Conservation (phyloP, 2,888 invertebrate genomes). For the Drosophila anomalata region DNA sequence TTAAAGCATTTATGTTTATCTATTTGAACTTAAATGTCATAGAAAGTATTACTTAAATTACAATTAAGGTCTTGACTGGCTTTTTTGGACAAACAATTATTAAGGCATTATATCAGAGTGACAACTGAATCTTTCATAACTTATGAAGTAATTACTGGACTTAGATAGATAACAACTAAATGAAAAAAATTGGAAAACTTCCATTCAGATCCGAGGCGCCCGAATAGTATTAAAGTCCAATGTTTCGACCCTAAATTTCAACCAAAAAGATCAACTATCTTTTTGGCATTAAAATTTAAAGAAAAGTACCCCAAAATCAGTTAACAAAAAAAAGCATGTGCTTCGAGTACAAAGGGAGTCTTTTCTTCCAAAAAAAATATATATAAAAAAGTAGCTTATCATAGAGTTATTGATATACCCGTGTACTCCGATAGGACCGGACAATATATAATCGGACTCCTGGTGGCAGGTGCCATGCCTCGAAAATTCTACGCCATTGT, state of each 20-base stretch:
- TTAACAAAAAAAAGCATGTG: neutral
- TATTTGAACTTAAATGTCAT: neutral
- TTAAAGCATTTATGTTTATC: neutral
- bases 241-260: constrained; percentile 1
- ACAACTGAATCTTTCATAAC: neutral
- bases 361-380: neutral
- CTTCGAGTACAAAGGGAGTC: neutral
- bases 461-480: constrained; percentile 3
- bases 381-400: constrained; percentile 20
- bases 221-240: neutral
- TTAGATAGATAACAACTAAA: neutral
- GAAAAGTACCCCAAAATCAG: neutral
- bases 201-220: neutral
- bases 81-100: neutral
- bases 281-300: constrained; percentile 25
- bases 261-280: constrained; percentile 12
- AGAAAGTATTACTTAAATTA: neutral
- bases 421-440: constrained; percentile 15
- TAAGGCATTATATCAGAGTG: neutral
- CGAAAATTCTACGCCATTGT: constrained; percentile 18
- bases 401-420: constrained; percentile 35
- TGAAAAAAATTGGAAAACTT: neutral
- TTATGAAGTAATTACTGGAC: neutral
- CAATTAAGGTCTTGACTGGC: neutral
- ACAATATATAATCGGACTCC: constrained; percentile 3